phyloP scores from a whole-genome alignment of 1,140 invertebrate species.

The Tetranychus cinnabarinus region DNA sequence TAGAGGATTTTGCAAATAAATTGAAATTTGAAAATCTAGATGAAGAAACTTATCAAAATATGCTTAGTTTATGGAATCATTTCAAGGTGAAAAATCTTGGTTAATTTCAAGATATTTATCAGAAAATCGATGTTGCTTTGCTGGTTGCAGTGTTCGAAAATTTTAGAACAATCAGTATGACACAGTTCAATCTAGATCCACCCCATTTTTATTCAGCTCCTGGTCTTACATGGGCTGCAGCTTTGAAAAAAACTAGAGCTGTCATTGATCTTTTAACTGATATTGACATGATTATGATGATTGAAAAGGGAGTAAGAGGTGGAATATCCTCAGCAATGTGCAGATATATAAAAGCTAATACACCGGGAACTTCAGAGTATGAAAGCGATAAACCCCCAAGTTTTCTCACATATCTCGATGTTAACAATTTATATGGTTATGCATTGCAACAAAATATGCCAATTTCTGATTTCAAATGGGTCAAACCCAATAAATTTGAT shows the following conservation, averaged over 20 bases:
- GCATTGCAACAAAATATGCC: not conserved
- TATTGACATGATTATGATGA: not conserved
- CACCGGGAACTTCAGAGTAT: not conserved
- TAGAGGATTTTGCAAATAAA: not conserved
- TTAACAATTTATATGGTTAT: not conserved
- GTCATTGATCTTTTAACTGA: not conserved
- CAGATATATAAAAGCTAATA: not conserved
- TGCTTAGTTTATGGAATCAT: not conserved
- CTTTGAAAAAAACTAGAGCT: not conserved
- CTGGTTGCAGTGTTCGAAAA: not conserved
- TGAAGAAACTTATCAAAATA: not conserved
- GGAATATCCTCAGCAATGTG: not conserved
- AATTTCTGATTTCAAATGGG: too few species aligned
- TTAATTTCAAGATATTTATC: not conserved
- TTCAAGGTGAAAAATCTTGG: not conserved
- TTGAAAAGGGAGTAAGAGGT: slow-evolving; percentile 5
- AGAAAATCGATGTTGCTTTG: not conserved
- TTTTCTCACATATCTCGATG: not conserved
- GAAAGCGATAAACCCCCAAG: not conserved
- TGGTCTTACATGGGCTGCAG: not conserved
- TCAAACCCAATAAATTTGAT: too few species aligned
- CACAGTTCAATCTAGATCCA: not conserved
- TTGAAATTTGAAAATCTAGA: not conserved
- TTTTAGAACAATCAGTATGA: not conserved
- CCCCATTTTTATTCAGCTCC: not conserved